These are phyloP conservation scores for Puntigrus tetrazona DNA, from an alignment of 2,113 vertebrate species.

Conservation along the genomic window DNA sequence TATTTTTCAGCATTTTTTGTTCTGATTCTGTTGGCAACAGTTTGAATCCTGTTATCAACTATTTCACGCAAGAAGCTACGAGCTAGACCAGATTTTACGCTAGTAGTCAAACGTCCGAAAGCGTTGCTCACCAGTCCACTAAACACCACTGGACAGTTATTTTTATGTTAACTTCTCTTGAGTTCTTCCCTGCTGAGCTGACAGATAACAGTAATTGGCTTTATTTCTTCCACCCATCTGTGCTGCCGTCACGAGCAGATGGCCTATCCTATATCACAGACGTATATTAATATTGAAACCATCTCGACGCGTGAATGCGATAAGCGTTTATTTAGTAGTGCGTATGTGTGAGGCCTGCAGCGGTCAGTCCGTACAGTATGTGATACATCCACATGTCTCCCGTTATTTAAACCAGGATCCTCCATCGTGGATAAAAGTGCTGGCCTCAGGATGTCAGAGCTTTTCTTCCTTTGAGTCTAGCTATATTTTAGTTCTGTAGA, in stretches of 20 bases:
- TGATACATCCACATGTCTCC: not conserved
- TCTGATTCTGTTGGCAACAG: not conserved
- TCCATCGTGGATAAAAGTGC: too few relatives aligned
- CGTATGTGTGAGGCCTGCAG: too few relatives aligned
- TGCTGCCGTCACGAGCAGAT: conserved; percentile 52
- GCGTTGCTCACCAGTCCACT: not conserved
- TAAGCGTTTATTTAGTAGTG: not conserved
- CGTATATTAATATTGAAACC: conserved; percentile 54
- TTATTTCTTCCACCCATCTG: conserved; percentile 64
- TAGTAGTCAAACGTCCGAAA: not conserved
- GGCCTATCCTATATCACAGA: conserved; percentile 46
- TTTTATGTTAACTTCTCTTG: conserved; percentile 34
- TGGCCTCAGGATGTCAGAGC: too few relatives aligned
- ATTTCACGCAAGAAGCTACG: not conserved
- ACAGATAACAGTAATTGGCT: conserved; percentile 60
- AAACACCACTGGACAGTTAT: not conserved
- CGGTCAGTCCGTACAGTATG: too few relatives aligned
- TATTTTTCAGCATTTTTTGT: not conserved
- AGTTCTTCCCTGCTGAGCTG: conserved; percentile 43
- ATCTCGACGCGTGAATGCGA: not conserved
- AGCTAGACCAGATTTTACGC: not conserved
- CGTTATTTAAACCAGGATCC: too few relatives aligned
- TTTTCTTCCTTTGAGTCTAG: too few relatives aligned
- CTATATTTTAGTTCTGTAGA: not conserved
- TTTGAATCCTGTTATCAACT: not conserved